These are phyloP conservation scores for Folsomia candida DNA, from an alignment of 2,888 invertebrate genomes.

Conservation along the genomic window DNA sequence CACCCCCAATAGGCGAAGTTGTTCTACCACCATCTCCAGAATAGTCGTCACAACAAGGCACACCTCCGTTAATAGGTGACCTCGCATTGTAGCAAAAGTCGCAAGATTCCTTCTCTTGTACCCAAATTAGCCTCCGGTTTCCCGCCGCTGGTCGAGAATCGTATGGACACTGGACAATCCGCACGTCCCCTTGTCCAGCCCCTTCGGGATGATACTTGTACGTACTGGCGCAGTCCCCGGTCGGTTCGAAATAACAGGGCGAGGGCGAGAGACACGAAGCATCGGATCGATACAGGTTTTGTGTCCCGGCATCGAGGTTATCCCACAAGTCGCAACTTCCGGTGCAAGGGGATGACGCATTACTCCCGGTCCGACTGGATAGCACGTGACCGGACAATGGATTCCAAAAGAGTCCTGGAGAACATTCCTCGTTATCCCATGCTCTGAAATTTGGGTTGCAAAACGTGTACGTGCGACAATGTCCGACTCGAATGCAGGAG, in stretches of 20 bases:
- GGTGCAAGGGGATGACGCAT: neutral
- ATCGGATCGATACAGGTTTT: neutral
- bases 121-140: slow-evolving; percentile 1
- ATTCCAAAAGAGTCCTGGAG: neutral
- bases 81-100: slow-evolving; percentile 15
- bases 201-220: slow-evolving; percentile 1
- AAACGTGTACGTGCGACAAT: neutral
- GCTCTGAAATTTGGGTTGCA: neutral
- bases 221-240: neutral
- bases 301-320: neutral
- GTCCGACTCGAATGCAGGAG: neutral
- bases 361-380: neutral
- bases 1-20: no score
- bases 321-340: slow-evolving; percentile 11
- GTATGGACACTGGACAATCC: neutral
- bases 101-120: slow-evolving; percentile 7
- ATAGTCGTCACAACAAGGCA: no score
- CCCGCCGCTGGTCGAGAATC: neutral
- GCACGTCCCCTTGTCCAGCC: neutral
- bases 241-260: neutral
- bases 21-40: no score
- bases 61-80: no score
- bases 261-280: neutral
- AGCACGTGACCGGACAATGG: neutral
- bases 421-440: neutral